Conservation (phyloP, 2,888 invertebrate species). For the Vanessa cardui region DNA sequence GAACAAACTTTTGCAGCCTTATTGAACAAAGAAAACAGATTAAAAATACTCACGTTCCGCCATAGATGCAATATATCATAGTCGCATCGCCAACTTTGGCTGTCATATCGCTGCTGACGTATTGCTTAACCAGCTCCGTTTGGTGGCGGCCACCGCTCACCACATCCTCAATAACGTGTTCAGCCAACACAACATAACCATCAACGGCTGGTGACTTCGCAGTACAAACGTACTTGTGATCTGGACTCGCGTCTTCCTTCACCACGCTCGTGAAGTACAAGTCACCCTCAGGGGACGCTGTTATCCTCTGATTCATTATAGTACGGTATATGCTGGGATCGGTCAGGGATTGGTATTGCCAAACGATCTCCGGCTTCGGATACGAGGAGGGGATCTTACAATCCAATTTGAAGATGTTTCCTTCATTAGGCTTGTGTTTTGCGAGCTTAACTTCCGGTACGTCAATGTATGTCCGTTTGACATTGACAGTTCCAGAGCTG, state of each 20-base stretch:
- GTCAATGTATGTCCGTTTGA: conserved; percentile 55
- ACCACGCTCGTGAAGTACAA: conserved; percentile 66
- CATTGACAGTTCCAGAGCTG: conserved; percentile 52
- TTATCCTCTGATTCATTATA: conserved; percentile 54
- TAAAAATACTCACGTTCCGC: conserved; percentile 63
- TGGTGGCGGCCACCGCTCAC: conserved; percentile 41
- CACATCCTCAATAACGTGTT: conserved; percentile 57
- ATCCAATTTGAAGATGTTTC: conserved; percentile 60
- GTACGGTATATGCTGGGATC: conserved; percentile 49
- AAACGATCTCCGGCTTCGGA: conserved; percentile 62
- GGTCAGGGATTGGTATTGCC: conserved; percentile 54
- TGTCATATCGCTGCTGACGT: conserved; percentile 57
- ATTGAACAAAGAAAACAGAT: not conserved
- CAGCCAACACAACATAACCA: conserved; percentile 55
- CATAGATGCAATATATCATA: conserved; percentile 69
- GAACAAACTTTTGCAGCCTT: too few relatives aligned
- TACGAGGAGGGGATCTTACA: conserved; percentile 61
- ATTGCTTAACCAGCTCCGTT: conserved; percentile 57
- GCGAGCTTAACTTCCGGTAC: conserved; percentile 47
- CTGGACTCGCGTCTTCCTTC: conserved; percentile 50
- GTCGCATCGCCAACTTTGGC: conserved; percentile 57
- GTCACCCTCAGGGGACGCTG: conserved; percentile 59
- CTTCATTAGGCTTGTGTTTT: conserved; percentile 59
- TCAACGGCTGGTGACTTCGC: conserved; percentile 58
- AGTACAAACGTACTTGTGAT: conserved; percentile 62